Evolutionary conservation across 2,113 vertebrate species (phyloP).

Genomic region (Illadopsis cleaveri): DNA sequence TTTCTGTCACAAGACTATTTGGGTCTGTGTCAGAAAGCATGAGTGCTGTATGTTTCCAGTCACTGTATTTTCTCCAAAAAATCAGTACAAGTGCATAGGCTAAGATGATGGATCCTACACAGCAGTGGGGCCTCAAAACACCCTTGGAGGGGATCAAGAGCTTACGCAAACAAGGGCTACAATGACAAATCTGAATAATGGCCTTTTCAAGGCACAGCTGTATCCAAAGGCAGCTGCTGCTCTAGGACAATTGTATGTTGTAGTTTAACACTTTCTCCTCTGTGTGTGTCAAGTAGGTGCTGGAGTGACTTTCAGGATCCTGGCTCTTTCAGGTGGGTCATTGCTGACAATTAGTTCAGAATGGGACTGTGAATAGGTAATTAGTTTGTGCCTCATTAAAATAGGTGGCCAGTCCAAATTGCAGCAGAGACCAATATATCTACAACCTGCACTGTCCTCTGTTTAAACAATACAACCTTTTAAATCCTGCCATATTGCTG

Average conservation of each 20-base stretch:
- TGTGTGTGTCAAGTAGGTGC: not conserved
- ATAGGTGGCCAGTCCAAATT: not conserved
- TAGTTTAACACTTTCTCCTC: not conserved
- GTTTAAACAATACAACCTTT: not conserved
- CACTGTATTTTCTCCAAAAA: not conserved
- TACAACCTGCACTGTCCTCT: not conserved
- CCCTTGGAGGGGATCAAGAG: not conserved
- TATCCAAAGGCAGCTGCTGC: not conserved
- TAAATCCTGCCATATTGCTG: not conserved
- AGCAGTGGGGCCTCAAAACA: not conserved
- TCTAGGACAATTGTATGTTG: not conserved
- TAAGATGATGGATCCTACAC: not conserved
- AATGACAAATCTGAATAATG: not conserved
- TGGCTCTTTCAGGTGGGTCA: not conserved
- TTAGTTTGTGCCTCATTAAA: not conserved
- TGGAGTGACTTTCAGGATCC: not conserved
- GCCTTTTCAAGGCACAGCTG: not conserved
- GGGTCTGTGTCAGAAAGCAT: not conserved
- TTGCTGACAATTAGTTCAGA: not conserved
- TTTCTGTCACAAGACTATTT: not conserved
- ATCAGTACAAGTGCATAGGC: not conserved
- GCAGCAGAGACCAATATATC: not conserved
- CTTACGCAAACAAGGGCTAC: not conserved
- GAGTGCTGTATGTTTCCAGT: not conserved
- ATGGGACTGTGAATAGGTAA: not conserved